Evolutionary conservation across 2,113 vertebrate species (phyloP).

Genomic region (Halcyon senegalensis): DNA sequence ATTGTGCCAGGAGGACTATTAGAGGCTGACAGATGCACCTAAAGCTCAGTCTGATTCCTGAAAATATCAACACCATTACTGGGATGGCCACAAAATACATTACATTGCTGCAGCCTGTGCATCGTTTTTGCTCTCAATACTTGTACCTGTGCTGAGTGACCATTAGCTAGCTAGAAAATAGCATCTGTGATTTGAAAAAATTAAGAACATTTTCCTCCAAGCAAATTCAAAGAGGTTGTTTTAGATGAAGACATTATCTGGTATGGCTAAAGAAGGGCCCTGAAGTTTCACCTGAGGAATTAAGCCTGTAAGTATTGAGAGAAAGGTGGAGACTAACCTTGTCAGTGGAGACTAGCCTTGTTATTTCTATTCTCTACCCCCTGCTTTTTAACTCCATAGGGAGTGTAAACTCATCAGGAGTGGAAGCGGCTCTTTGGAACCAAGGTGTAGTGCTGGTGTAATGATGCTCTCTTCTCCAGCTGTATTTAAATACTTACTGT

Average conservation of each 20-base stretch:
- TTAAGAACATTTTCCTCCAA: not conserved
- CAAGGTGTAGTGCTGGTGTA: not conserved
- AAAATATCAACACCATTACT: not conserved
- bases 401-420: not conserved
- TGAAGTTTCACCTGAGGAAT: not conserved
- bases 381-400: not conserved
- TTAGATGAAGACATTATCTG: not conserved
- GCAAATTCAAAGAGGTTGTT: not conserved
- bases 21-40: rapidly evolving
- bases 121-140: not conserved
- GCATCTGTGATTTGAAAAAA: not conserved
- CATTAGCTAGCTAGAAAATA: not conserved
- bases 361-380: not conserved
- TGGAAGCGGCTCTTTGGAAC: not conserved
- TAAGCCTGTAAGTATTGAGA: not conserved
- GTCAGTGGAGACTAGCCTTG: not conserved
- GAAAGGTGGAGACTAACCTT: not conserved
- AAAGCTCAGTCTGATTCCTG: not conserved
- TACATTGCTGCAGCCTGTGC: not conserved
- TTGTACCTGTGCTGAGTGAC: not conserved
- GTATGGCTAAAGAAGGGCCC: not conserved
- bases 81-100: not conserved
- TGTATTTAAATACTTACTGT: not conserved
- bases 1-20: not conserved
- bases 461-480: not conserved